Evolutionary conservation across 2,113 vertebrate species (phyloP), one percentile per base, ranked within the genome.

Genomic region (Spea bombifrons): DNA sequence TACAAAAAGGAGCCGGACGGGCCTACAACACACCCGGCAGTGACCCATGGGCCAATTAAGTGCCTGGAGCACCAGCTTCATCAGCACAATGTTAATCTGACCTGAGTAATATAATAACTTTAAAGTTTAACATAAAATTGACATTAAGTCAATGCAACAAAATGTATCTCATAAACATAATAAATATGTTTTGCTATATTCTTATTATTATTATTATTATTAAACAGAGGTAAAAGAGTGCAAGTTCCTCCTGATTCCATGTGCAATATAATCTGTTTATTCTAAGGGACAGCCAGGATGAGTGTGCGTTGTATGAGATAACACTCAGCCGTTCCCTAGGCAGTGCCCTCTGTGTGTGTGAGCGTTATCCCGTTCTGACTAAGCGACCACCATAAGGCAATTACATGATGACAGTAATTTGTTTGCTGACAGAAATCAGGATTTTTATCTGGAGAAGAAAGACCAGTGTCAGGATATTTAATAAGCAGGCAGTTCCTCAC

Each of bases 331-430:
- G 46, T 65, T 71, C 15, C 63, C 68, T 68, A 65, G 66, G 66
- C 65, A 77, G 5, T 43, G 55, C 2, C 46, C 53, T 44, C 45
- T 43, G 3, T 45, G n/a, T n/a, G 30, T 44, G 44, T 46, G 46
- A 50, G 46, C 47, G n/a, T 8, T 50, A 17, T 17, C 5, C 76
- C 6, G 59, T 13, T 72, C 68, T 53, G 57, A 15, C 65, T 80
- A 67, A 73, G 49, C 49, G 66, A 9, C 64, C 16, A 67, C 67
- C 63, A 65, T 64, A 73, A 50, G 64, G 44, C 49, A 73, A 67
- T 73, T 67, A 73, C 50, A 73, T n/a, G 17, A 71, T 73, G 49
- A 79, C 73, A 73, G 61, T 73, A 72, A 73, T 79, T 53, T 79
- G 61, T 46, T 17, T 73, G 43, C 49, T 71, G 68, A 78, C 66